Base-by-base conservation (phyloP, 1,140 invertebrate genomes). In the Zelostemma sp. region DNA sequence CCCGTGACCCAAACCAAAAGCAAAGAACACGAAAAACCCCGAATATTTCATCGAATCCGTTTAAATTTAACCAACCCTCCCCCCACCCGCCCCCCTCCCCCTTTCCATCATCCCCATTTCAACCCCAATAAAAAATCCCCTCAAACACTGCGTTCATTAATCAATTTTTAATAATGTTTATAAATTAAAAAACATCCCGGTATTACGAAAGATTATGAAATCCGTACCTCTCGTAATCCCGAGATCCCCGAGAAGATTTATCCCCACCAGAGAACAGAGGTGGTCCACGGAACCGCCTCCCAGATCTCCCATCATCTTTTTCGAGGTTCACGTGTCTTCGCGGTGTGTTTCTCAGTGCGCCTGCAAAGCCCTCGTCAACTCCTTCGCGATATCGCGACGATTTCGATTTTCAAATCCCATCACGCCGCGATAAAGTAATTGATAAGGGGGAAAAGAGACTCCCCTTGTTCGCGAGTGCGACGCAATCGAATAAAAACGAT, bases 231-330 rank as follows among this genome's bases (percentile, higher is more conserved):
- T 43, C 41, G 16, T 16, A 57, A 56, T 60, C 51, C 33, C 3
- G 28, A 56, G 72, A 78, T 77, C 64, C 61, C 61, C 64, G 57
- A 70, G 14, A 41, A 59, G 59, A 63, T 54, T 21, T 31, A 68
- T 63, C 75, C 76, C 74, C 75, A 78, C 76, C 76, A 73, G 57
- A 58, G 56, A 18, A 35, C 14, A 77, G 75, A 82, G 81, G 80
- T 81, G 77, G 81, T 82, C 78, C 80, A 80, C 78, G 76, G 80
- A 79, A 82, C 78, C 77, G 77, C 79, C 77, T 78, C 77, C 74
- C 55, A 73, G 74, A 73, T 77, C 64, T 72, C 69, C 75, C 74
- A 74, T 74, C 71, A 75, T 73, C 74, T 72, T 72, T 70, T 73
- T 75, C 67, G 71, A 68, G 65, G 64, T 64, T 73, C 77, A 79